These are phyloP conservation scores for Polydrusus cervinus DNA, from an alignment of 2,888 invertebrate species.

Conservation along the genomic window DNA sequence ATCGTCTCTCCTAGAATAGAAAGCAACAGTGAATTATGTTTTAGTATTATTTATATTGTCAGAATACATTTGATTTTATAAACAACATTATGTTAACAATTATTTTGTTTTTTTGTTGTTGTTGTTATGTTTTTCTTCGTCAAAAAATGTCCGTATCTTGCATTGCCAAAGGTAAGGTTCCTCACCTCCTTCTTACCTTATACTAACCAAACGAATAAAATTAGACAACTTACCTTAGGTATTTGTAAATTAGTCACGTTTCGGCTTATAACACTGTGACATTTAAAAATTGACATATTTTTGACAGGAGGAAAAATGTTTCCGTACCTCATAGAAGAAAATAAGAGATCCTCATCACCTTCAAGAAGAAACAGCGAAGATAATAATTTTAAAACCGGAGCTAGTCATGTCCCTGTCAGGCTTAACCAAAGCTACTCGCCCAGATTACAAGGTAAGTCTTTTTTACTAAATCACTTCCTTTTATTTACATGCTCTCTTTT, in stretches of 20 bases:
- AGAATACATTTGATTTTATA: not conserved
- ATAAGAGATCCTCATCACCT: conserved; percentile 56
- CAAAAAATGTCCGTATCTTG: conserved; percentile 6
- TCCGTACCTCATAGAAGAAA: conserved; percentile 63
- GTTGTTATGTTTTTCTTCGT: conserved; percentile 43
- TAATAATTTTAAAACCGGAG: conserved; percentile 29
- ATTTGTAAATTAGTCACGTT: not conserved
- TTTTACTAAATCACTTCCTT: not conserved
- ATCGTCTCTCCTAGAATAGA: conserved; percentile 15
- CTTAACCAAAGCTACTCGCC: conserved; percentile 55
- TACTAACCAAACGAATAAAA: not conserved
- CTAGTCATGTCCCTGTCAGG: conserved; percentile 47
- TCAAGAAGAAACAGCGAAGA: conserved; percentile 53
- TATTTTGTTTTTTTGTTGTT: conserved; percentile 48
- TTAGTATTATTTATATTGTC: conserved; percentile 1
- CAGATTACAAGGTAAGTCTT: conserved; percentile 58
- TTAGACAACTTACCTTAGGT: not conserved
- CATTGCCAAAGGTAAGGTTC: conserved; percentile 36
- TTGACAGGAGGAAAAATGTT: conserved; percentile 68
- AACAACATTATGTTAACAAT: conserved; percentile 42
- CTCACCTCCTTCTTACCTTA: not conserved
- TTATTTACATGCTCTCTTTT: no score
- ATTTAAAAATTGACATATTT: conserved; percentile 47
- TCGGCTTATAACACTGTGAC: conserved; percentile 15
- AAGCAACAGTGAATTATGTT: not conserved